Evolutionary conservation across 2,888 invertebrate genomes (phyloP), one percentile per base, ranked within the genome.

Genomic region (Sinhomidia bicolor): DNA sequence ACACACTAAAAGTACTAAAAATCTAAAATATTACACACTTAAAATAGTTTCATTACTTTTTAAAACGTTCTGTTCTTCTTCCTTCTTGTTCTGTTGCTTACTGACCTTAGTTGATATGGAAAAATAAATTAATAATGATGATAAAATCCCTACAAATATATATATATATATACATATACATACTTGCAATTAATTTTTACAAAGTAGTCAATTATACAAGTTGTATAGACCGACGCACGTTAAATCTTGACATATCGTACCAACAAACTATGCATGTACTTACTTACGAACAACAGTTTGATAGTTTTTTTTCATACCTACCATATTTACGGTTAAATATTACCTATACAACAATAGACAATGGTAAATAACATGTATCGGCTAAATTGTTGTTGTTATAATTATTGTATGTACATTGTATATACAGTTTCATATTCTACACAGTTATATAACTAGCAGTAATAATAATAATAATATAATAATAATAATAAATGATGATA

Each of bases 61-160:
- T 74, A 41, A 71, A 71, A 71, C 68, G 74, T 51, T 74, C 74
- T 20, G 3, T n/a, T n/a, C 6, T 23, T 71, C 20, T 47, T 41
- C 23, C 47, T 74, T 47, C 47, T 47, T 44, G 41, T 23, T 74
- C 74, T 74, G 74, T 44, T 44, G 44, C 74, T 74, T 88, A 88
- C 88, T 88, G 88, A 88, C 88, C 88, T 88, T 88, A 88, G 82
- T 88, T 88, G 88, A 88, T 88, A 88, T 88, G 88, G 88, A 88
- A 88, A 88, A 88, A 88, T 88, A 88, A 88, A 88, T 88, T 88
- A 87, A 87, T 87, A 60, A 80, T 57, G 51, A 80, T 82, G 36
- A 86, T 80, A 83, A 23, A 26, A 68, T 57, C 32, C 54, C 65
- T 79, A 79, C 36, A 23, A n/a, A 62, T 20, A 47, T n/a, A n/a